Evolutionary conservation across 92 coral and sea anemone species (phyloP).

Genomic region (Porites rus): DNA sequence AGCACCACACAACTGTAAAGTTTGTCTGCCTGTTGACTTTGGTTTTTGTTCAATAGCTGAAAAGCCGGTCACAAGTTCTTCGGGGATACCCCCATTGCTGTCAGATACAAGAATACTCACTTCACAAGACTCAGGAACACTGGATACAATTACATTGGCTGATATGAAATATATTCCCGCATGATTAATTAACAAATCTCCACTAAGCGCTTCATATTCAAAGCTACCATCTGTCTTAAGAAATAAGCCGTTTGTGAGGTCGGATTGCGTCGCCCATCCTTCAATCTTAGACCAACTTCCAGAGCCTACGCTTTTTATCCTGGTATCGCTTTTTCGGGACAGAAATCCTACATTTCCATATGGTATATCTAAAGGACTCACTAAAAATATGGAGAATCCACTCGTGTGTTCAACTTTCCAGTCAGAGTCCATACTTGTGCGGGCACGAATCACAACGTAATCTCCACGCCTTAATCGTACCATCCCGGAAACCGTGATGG

Average conservation of each 20-base stretch:
- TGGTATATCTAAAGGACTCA: conserved; percentile 54
- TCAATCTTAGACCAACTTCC: conserved; percentile 60
- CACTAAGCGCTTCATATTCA: conserved; percentile 57
- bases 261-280: conserved; percentile 73
- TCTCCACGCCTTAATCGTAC: conserved; percentile 56
- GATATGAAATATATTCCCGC: conserved; percentile 67
- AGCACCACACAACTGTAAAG: conserved; percentile 66
- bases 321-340: conserved; percentile 64
- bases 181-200: conserved; percentile 58
- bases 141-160: conserved; percentile 46
- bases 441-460: conserved; percentile 62
- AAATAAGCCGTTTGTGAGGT: conserved; percentile 69
- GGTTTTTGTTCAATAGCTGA: conserved; percentile 54
- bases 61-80: conserved; percentile 42
- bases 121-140: conserved; percentile 49
- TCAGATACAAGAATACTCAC: conserved; percentile 52
- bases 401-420: conserved; percentile 63
- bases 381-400: conserved; percentile 61
- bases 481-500: conserved; percentile 61
- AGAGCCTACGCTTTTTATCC: conserved; percentile 41
- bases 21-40: conserved; percentile 24
- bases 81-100: conserved; percentile 4
- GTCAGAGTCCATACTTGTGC: conserved; percentile 38
- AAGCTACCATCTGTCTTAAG: conserved; percentile 60
- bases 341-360: conserved; percentile 66